Conservation (phyloP, 2,797 vertebrate species). For the Scomberomorus guttatus region DNA sequence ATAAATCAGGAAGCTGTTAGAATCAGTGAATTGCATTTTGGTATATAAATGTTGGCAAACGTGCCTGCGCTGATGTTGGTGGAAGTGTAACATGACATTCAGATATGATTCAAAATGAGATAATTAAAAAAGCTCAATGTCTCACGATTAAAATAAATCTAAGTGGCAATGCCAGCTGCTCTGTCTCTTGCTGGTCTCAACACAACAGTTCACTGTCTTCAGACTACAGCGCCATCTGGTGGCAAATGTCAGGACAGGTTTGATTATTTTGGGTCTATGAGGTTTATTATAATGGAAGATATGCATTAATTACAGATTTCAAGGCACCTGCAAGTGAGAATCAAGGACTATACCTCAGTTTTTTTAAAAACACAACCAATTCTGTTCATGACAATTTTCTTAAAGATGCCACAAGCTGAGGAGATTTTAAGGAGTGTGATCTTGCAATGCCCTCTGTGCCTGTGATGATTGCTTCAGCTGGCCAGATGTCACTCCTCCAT, state of each 20-base stretch:
- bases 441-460: neutral
- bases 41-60: neutral
- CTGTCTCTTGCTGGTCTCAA: neutral
- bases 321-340: neutral
- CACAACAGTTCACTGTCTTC: neutral
- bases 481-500: slow-evolving; percentile 51
- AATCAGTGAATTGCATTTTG: neutral
- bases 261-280: neutral
- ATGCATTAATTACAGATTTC: slow-evolving; percentile 4
- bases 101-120: neutral
- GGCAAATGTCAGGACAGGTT: slow-evolving; percentile 48
- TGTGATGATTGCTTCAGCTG: slow-evolving; percentile 39
- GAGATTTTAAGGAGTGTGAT: neutral
- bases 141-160: neutral
- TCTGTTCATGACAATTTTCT: neutral
- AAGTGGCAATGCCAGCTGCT: neutral
- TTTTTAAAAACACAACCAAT: neutral
- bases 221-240: slow-evolving; percentile 69
- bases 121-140: neutral
- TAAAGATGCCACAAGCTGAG: neutral
- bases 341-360: neutral
- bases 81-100: neutral
- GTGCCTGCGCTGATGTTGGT: neutral
- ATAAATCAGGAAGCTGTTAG: neutral
- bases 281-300: neutral